Conservation (phyloP, 2,888 invertebrate genomes). For the Ceramica pisi region DNA sequence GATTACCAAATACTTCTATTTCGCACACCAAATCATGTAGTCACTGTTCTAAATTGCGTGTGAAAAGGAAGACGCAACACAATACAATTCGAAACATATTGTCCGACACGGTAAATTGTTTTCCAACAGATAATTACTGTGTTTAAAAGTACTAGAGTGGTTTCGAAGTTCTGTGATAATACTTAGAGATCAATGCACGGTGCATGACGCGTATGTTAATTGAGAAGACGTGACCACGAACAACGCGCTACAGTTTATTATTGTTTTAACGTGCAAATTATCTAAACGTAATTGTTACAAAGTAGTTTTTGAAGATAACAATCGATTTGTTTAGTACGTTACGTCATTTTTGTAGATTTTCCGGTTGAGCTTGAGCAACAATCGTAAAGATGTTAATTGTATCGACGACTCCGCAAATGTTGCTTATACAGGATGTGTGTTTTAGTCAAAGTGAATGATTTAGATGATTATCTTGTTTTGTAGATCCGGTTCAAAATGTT, state of each 20-base stretch:
- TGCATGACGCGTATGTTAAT: slow-evolving; percentile 51
- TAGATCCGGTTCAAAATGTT: slow-evolving; percentile 17
- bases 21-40: slow-evolving; percentile 16
- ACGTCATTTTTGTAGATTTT: slow-evolving; percentile 47
- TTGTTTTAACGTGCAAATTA: slow-evolving; percentile 50
- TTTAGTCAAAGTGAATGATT: slow-evolving; percentile 1
- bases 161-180: slow-evolving; percentile 16
- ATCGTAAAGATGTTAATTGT: slow-evolving; percentile 45
- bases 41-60: slow-evolving; percentile 46
- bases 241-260: slow-evolving; percentile 35
- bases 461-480: slow-evolving; percentile 10
- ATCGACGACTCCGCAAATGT: slow-evolving; percentile 9
- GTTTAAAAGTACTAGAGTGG: slow-evolving; percentile 13
- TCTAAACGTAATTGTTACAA: slow-evolving; percentile 42
- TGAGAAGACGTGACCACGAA: slow-evolving; percentile 51
- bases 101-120: slow-evolving; percentile 9
- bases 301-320: slow-evolving; percentile 38
- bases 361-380: slow-evolving; percentile 37
- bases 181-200: slow-evolving; percentile 53
- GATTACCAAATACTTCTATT: slow-evolving; percentile 14
- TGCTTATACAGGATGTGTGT: slow-evolving; percentile 35
- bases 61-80: slow-evolving; percentile 47
- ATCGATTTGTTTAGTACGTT: slow-evolving; percentile 42
- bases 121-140: slow-evolving; percentile 42
- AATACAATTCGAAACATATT: slow-evolving; percentile 34